Base-by-base conservation (phyloP, 2,888 invertebrate species). In the Lysandra coridon region DNA sequence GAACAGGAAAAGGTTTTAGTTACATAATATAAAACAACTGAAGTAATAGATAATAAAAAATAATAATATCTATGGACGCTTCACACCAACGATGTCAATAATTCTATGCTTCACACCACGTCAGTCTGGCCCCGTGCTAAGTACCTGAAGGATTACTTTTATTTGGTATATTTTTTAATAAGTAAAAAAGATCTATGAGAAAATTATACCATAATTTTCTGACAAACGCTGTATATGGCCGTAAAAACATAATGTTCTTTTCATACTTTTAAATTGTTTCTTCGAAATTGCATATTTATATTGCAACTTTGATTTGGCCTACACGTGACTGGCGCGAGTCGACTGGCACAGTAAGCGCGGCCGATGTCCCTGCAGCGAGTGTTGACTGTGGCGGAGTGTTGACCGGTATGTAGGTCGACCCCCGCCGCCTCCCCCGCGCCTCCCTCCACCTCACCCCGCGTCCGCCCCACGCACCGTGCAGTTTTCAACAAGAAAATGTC, bases 331-430 rank as follows among this genome's bases (percentile, higher is more conserved):
- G 82, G 88, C 82, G 81, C 91, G 83, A 91, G 92, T 89, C 84
- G 82, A 85, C 87, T 91, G 75, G 88, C 87, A 80, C 83, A 85
- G 84, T 86, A 87, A 94, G 91, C 88, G 89, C 89, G 87, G 88
- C 93, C 86, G 89, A 93, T 91, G 94, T 93, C 94, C 94, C 94
- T 94, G 94, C 93, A 92, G 92, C 94, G 94, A 93, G 92, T 94
- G 94, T 94, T 94, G 94, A 94, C 94, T 94, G 94, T 91, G 93
- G 87, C 93, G 94, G 94, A 94, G 94, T 94, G 94, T 92, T 94
- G 94, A 94, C 94, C 94, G 94, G 94, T 91, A 94, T 94, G 91
- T 94, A 93, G 94, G 94, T 94, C 93, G 94, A 92, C 88, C 89
- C 85, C 92, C 92, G 90, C 93, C 90, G 81, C 83, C 73, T 14